Conservation (phyloP, 2,113 vertebrate genomes). For the Platysternon megacephalum region DNA sequence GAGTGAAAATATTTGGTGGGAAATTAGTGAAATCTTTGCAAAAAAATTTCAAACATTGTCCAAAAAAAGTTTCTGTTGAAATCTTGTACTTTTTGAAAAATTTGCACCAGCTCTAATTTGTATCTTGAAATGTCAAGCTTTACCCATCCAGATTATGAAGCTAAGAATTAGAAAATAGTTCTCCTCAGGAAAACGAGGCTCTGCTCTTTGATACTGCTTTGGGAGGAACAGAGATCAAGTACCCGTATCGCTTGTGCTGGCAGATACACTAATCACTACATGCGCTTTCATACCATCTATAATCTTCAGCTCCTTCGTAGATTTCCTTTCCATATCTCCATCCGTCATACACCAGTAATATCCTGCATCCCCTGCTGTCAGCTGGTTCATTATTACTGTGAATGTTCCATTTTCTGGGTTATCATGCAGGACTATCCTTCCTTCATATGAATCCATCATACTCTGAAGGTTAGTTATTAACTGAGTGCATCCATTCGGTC, state of each 20-base stretch:
- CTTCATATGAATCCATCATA: accelerated
- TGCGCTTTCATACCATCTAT: constrained; percentile 34
- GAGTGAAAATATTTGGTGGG: accelerated
- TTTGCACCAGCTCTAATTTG: background rate
- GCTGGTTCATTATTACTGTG: constrained; percentile 74
- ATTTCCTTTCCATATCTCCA: constrained; percentile 1
- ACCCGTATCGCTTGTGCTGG: background rate
- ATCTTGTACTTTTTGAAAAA: background rate
- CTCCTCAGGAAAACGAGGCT: background rate
- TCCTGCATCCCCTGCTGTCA: constrained; percentile 54
- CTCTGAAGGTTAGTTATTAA: constrained; percentile 22
- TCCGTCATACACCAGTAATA: constrained; percentile 79
- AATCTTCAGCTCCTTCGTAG: constrained; percentile 60
- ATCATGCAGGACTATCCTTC: constrained; percentile 61
- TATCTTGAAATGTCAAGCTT: background rate
- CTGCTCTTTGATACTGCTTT: accelerated
- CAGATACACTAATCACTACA: accelerated
- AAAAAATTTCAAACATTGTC: background rate
- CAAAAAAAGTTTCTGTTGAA: background rate
- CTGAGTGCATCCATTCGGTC: accelerated
- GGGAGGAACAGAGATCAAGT: background rate
- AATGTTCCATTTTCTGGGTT: background rate
- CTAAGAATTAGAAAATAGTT: accelerated
- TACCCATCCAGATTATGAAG: background rate
- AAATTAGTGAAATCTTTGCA: background rate